Percentiles rank a stretch among this genome's conserved stretches.
Evolutionary conservation across 2,113 vertebrate genomes (phyloP).

Genomic region (Terrapene triunguis): DNA sequence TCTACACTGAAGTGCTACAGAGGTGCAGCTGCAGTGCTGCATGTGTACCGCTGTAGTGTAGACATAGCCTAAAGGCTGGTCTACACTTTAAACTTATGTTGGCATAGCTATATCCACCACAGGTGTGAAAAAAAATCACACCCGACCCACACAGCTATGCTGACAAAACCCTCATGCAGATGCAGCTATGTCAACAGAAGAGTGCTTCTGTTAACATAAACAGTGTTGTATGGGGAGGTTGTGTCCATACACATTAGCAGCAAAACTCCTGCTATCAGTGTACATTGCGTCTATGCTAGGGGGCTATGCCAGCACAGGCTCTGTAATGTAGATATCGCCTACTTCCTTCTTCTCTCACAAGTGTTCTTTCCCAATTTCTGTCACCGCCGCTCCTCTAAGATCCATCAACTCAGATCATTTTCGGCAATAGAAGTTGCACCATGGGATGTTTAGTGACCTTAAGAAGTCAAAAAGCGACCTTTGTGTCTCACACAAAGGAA

Average conservation of each 20-base stretch:
- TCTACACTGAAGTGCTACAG: neutral
- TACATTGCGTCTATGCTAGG: neutral
- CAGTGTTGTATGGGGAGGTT: neutral
- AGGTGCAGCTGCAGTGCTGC: neutral
- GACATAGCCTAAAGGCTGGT: neutral
- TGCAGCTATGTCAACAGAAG: neutral
- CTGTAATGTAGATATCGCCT: neutral
- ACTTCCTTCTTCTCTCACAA: neutral
- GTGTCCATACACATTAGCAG: neutral
- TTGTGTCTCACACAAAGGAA: neutral
- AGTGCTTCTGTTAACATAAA: neutral
- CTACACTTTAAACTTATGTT: neutral
- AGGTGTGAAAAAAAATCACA: neutral
- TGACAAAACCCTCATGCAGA: neutral
- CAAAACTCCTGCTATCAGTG: neutral
- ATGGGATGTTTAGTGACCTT: neutral
- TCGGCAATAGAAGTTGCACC: neutral
- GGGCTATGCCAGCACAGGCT: neutral
- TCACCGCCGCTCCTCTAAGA: constrained; percentile 24
- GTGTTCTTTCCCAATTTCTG: constrained; percentile 2
- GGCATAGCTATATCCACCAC: neutral
- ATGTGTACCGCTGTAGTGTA: neutral
- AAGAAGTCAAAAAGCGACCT: neutral
- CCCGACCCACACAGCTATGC: neutral
- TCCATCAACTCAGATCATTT: neutral